Evolutionary conservation across 1,140 invertebrate genomes (phyloP).

Genomic region (Glossosoma conforme): DNA sequence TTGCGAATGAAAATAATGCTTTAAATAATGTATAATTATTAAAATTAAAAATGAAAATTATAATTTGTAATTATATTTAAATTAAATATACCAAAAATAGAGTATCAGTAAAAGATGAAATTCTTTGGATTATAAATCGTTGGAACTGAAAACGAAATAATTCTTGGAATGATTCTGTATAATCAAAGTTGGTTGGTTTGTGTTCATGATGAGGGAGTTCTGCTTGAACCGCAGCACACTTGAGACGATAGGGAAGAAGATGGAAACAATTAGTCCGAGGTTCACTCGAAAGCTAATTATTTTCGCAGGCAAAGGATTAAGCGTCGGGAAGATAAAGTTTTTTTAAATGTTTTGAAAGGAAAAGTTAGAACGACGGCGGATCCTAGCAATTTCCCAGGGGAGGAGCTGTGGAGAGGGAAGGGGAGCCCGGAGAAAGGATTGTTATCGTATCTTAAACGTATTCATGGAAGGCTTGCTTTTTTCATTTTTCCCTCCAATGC

Average conservation of each 20-base stretch:
- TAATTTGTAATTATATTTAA: too few relatives aligned
- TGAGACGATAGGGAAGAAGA: slow-evolving; percentile 15
- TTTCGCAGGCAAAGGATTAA: slow-evolving; percentile 26
- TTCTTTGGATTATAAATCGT: too few relatives aligned
- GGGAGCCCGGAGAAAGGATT: slow-evolving; percentile 21
- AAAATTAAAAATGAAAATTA: too few relatives aligned
- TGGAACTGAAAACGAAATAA: too few relatives aligned
- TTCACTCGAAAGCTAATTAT: slow-evolving; percentile 29
- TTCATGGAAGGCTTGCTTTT: slow-evolving; percentile 6
- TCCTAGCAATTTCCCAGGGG: slow-evolving; percentile 29
- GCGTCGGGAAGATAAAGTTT: slow-evolving; percentile 16
- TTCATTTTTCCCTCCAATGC: too few relatives aligned
- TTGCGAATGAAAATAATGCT: too few relatives aligned
- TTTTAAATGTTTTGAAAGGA: slow-evolving; percentile 22
- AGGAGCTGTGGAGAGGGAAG: slow-evolving; percentile 1
- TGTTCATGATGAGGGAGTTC: too few relatives aligned
- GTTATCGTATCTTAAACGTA: slow-evolving; percentile 26
- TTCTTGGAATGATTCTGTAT: too few relatives aligned
- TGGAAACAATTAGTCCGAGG: slow-evolving; percentile 29
- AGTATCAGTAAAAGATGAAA: too few relatives aligned
- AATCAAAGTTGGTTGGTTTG: too few relatives aligned
- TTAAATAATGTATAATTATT: too few relatives aligned
- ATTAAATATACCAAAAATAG: too few relatives aligned
- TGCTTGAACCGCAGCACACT: background rate
- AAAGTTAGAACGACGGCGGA: slow-evolving; percentile 23